These are phyloP conservation scores for Acanthococcus lagerstroemiae DNA, from an alignment of 2,888 invertebrate species.

Conservation along the genomic window DNA sequence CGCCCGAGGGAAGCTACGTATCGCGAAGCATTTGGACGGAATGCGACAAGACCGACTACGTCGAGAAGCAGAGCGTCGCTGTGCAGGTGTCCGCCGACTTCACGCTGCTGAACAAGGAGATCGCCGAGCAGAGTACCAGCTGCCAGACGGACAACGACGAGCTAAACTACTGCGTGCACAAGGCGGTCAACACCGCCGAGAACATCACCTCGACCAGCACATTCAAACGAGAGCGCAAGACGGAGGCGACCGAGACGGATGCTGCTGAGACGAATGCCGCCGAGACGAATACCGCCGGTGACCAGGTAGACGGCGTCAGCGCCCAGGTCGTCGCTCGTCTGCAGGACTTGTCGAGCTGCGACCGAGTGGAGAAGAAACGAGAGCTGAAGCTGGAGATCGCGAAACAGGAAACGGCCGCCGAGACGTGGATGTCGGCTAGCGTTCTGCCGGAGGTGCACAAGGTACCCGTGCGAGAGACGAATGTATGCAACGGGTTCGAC, in stretches of 20 bases:
- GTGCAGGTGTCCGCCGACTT: slow-evolving; percentile 34
- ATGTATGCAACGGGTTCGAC: slow-evolving; percentile 17
- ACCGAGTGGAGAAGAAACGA: slow-evolving; percentile 33
- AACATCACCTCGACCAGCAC: slow-evolving; percentile 17
- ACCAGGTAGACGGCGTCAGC: background rate
- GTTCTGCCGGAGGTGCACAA: slow-evolving; percentile 7
- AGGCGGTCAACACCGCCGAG: slow-evolving; percentile 20
- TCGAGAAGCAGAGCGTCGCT: slow-evolving; percentile 33
- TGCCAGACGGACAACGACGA: slow-evolving; percentile 33
- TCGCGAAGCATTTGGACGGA: slow-evolving; percentile 13
- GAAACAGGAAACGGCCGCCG: background rate
- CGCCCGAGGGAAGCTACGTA: background rate
- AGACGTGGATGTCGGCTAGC: slow-evolving; percentile 12
- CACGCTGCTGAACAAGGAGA: slow-evolving; percentile 30
- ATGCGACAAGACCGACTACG: background rate
- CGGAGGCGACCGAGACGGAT: background rate
- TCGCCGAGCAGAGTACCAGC: slow-evolving; percentile 32
- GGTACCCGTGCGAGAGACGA: background rate
- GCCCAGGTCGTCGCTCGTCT: background rate
- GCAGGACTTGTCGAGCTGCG: slow-evolving; percentile 14
- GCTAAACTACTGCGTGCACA: slow-evolving; percentile 21
- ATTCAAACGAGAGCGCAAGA: slow-evolving; percentile 3
- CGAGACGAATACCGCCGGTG: background rate
- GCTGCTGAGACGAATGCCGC: background rate
- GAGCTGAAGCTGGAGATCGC: slow-evolving; percentile 34